Conservation (phyloP, 2,888 invertebrate genomes). For the Drosophila peninsularis region DNA sequence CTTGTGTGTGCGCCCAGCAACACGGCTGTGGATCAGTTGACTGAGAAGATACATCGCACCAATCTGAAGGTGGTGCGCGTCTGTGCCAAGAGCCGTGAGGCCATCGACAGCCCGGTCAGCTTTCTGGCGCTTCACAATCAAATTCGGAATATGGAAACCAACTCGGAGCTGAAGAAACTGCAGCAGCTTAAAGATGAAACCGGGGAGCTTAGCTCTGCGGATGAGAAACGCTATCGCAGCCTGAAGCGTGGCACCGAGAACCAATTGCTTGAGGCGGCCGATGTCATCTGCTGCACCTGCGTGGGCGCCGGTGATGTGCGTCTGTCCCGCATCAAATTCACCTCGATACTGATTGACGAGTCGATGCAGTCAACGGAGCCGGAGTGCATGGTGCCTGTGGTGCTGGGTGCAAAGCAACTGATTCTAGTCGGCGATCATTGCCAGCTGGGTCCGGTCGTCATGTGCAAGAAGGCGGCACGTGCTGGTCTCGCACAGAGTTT, state of each 20-base stretch:
- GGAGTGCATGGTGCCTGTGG: slow-evolving; percentile 99
- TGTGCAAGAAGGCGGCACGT: slow-evolving; percentile 99
- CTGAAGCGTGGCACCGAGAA: slow-evolving; percentile 96
- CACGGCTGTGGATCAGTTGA: slow-evolving; percentile 99
- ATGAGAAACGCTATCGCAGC: slow-evolving; percentile 96
- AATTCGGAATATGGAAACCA: slow-evolving; percentile 96
- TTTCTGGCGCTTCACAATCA: slow-evolving; percentile 99
- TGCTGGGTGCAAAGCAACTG: slow-evolving; percentile 97
- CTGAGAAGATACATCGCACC: slow-evolving; percentile 98
- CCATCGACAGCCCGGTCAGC: slow-evolving; percentile 98
- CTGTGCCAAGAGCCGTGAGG: slow-evolving; percentile 98
- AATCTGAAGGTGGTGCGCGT: slow-evolving; percentile 96
- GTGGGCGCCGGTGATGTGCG: slow-evolving; percentile 99
- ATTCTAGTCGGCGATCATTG: slow-evolving; percentile 99
- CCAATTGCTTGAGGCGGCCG: slow-evolving; percentile 96
- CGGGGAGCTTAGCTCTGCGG: slow-evolving; percentile 97
- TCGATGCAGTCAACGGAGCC: slow-evolving; percentile 99
- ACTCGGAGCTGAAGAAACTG: slow-evolving; percentile 96
- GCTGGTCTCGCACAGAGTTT: slow-evolving; percentile 98
- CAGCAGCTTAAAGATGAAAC: slow-evolving; percentile 99
- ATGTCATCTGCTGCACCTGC: slow-evolving; percentile 99
- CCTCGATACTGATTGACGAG: slow-evolving; percentile 98
- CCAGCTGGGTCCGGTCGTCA: slow-evolving; percentile 99
- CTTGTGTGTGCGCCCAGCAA: slow-evolving; percentile 99
- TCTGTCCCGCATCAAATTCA: slow-evolving; percentile 96